phyloP scores from a whole-genome alignment of 2,888 invertebrate genomes.

The Papilio gigon region DNA sequence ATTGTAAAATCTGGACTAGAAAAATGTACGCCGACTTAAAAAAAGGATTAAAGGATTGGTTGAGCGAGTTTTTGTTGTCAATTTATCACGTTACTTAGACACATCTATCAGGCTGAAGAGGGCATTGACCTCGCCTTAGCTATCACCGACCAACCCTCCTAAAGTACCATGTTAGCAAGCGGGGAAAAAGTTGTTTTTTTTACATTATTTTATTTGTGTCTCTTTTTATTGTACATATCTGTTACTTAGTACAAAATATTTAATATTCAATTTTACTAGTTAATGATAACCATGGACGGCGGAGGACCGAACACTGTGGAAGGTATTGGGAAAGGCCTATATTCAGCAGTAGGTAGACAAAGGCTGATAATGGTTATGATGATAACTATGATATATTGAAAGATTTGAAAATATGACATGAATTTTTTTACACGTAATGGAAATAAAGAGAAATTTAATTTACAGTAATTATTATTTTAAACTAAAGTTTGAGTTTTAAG shows the following conservation, averaged over 20 bases:
- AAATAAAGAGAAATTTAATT: background rate
- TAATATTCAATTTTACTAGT: too few species aligned
- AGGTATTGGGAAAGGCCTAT: too few species aligned
- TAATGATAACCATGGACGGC: too few species aligned
- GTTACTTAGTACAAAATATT: too few species aligned
- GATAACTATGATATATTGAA: too few species aligned
- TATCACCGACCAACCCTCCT: constrained; percentile 16
- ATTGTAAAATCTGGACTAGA: background rate
- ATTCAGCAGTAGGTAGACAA: too few species aligned
- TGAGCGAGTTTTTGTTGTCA: constrained; percentile 25
- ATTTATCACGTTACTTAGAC: constrained; percentile 22
- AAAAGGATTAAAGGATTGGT: constrained; percentile 7
- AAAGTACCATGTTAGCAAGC: background rate
- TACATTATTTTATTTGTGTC: background rate
- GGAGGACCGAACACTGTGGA: too few species aligned
- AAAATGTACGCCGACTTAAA: background rate
- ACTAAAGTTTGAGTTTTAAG: constrained; percentile 5
- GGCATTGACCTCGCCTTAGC: constrained; percentile 11
- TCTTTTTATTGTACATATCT: background rate
- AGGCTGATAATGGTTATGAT: too few species aligned
- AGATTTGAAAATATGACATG: background rate
- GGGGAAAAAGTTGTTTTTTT: background rate
- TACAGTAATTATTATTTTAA: background rate
- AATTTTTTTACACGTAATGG: background rate
- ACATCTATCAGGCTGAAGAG: constrained; percentile 26